Conservation (phyloP, 2,888 invertebrate genomes). For the Mesoligia furuncula region DNA sequence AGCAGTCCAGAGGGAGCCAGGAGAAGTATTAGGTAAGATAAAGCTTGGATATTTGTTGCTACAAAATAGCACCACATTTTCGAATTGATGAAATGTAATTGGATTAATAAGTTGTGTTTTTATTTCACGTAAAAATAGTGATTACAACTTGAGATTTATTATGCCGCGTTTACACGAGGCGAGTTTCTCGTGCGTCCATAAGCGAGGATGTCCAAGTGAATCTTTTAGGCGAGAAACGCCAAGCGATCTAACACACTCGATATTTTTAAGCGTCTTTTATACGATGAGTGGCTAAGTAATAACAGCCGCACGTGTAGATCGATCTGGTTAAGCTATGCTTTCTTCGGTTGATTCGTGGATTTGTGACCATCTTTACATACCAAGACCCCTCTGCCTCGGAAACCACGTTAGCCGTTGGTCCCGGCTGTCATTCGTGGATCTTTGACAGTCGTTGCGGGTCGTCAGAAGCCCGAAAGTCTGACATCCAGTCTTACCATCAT, state of each 20-base stretch:
- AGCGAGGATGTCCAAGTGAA: background rate
- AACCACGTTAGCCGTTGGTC: no score
- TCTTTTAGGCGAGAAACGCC: background rate
- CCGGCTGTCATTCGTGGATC: no score
- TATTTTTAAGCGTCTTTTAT: background rate
- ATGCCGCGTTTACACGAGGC: background rate
- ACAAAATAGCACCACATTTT: background rate
- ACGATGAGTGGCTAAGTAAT: background rate
- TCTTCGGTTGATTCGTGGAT: no score
- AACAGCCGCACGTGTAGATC: no score
- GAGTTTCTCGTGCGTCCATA: background rate
- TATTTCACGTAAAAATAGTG: background rate
- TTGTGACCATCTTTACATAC: no score
- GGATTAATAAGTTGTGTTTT: background rate
- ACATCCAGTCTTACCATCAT: no score
- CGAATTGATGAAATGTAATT: background rate
- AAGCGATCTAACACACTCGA: background rate
- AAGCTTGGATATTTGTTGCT: background rate
- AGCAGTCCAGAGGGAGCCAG: constrained; percentile 85
- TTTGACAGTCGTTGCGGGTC: no score
- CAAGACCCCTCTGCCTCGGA: no score
- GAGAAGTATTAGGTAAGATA: constrained; percentile 83
- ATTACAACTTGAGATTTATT: background rate
- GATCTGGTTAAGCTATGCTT: no score
- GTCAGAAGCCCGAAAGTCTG: no score